These are phyloP conservation scores for Eidolon helvum DNA, from an alignment of 2,113 vertebrate genomes.

Conservation along the genomic window DNA sequence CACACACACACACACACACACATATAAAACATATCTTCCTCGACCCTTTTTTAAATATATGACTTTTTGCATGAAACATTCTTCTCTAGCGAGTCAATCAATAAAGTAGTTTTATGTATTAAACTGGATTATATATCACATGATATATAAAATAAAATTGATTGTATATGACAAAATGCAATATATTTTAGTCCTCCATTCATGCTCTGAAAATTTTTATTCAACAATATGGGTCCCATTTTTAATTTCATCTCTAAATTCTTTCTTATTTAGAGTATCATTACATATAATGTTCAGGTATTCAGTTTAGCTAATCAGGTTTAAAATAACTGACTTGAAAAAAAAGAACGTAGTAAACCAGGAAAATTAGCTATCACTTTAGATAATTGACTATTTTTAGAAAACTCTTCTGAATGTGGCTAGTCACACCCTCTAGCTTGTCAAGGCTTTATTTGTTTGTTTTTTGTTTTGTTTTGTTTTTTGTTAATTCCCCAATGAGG, in stretches of 20 bases:
- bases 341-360: background rate
- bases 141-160: background rate
- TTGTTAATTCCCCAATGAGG: background rate
- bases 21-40: background rate
- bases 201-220: background rate
- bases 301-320: background rate
- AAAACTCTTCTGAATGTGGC: background rate
- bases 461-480: background rate
- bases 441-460: background rate
- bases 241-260: background rate
- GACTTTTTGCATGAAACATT: background rate
- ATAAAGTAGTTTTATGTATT: background rate
- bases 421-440: background rate
- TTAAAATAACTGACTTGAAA: background rate
- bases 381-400: background rate
- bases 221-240: background rate
- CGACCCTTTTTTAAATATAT: background rate
- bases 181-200: background rate
- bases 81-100: background rate
- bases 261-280: background rate
- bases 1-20: too few relatives aligned
- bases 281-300: background rate
- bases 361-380: background rate
- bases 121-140: background rate
- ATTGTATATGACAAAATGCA: background rate